Percentiles rank a stretch among this genome's conserved stretches.
Evolutionary conservation across 2,888 invertebrate species (phyloP).

Genomic region (Drosophila peninsularis): DNA sequence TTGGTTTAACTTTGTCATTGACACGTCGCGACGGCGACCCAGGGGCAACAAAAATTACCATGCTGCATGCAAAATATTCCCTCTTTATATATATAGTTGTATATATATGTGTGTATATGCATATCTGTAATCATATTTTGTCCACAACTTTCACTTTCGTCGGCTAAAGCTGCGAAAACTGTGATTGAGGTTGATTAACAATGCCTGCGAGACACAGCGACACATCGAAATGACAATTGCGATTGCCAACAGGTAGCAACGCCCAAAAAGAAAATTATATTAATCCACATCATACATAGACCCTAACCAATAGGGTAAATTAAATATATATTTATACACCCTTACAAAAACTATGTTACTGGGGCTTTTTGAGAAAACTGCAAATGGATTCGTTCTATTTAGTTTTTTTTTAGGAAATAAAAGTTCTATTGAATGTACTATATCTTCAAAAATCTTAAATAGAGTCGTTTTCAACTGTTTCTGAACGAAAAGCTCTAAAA

Average conservation of each 20-base stretch:
- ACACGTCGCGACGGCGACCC: conserved; percentile 32
- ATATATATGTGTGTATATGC: conserved; percentile 11
- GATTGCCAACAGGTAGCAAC: conserved; percentile 9
- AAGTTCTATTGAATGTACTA: background rate
- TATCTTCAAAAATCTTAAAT: too few relatives aligned
- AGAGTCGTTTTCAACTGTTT: background rate
- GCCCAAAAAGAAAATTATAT: background rate
- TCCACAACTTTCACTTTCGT: conserved; percentile 52
- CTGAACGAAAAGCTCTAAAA: background rate
- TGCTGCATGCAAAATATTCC: conserved; percentile 3
- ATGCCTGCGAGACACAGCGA: conserved; percentile 1
- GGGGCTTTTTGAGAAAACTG: background rate
- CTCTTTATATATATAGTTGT: conserved; percentile 2
- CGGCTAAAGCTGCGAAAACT: conserved; percentile 14
- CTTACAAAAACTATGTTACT: background rate
- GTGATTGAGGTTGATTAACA: conserved; percentile 30
- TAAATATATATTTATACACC: background rate
- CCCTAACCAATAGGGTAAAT: too few relatives aligned
- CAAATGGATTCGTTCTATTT: background rate
- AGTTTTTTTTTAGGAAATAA: background rate
- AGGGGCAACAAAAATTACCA: conserved; percentile 15
- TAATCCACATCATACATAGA: too few relatives aligned
- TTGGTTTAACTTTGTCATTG: conserved; percentile 55
- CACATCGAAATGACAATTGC: conserved; percentile 2
- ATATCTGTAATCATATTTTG: conserved; percentile 42